Base-by-base conservation (phyloP, 1,140 invertebrate genomes). In the Procambarus virginalis region DNA sequence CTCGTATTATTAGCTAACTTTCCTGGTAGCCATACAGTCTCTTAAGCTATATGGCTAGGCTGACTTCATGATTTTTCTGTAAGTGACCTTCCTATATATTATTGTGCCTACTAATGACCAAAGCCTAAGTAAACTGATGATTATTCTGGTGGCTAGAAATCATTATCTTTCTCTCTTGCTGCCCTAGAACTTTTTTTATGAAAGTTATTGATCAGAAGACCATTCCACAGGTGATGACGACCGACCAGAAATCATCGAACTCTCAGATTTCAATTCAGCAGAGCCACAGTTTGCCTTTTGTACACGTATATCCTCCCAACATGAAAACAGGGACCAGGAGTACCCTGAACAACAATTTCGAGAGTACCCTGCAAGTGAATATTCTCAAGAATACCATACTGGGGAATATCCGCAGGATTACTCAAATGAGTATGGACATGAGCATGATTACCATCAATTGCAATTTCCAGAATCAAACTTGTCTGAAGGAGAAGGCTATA, bases 171-270 rank as follows among this genome's bases (percentile, higher is more conserved):
- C 60, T 9, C 51, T 55, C 51, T 55, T 55, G 51, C 51, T 55
- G 51, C 8, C 8, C 8, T 55, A 9, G 8, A 17, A 64, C 17
- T 64, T 17, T 17, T 64, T 64, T 14, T 64, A 64, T 64, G 20
- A 64, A 58, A 12, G 55, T 64, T 83, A 55, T 46, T 77, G 46
- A 70, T 75, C 20, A 20, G 45, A 51, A 51, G 48, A 49, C 14
- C 48, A 46, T 64, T 58, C 48, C 58, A 3, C 82, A 91, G 90
- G 84, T 45, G 90, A 91, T 60, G 90, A 91, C n/a, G 90, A 91
- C 60, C 85, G 86, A 45, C 86, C 85, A 34, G 90, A 91, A 60
- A 84, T 87, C 70, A 91, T 91, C 68, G 90, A 91, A 68, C 80
- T 91, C 2, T 88, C 86, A 46, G 90, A 88, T n/a, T 84, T 91